Conservation (phyloP, 2,797 vertebrate genomes). For the Malacoraja senta region DNA sequence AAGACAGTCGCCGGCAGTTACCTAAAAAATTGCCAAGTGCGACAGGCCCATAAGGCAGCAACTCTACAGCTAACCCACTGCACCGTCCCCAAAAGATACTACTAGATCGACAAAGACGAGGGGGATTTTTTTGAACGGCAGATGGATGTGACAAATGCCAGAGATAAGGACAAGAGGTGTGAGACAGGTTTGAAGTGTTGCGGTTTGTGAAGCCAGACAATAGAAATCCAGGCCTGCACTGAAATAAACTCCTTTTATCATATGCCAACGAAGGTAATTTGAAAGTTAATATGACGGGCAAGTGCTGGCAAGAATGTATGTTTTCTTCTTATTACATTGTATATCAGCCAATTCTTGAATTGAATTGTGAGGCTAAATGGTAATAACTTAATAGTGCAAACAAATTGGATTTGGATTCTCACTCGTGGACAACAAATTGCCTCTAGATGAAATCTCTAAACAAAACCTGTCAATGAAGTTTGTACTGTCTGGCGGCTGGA, state of each 20-base stretch:
- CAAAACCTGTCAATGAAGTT: not conserved
- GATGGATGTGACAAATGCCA: too few species aligned
- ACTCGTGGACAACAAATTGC: slow-evolving; percentile 18
- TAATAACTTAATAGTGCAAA: slow-evolving; percentile 34
- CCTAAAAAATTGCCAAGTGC: too few species aligned
- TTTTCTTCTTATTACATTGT: slow-evolving; percentile 31
- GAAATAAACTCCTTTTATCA: slow-evolving; percentile 21
- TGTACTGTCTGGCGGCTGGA: not conserved
- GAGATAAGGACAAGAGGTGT: too few species aligned
- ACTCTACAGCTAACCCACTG: too few species aligned
- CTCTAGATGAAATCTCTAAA: slow-evolving; percentile 27
- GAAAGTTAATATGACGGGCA: slow-evolving; percentile 13
- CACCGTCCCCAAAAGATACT: not conserved
- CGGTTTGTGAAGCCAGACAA: too few species aligned
- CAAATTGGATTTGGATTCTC: slow-evolving; percentile 29
- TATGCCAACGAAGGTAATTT: slow-evolving; percentile 27
- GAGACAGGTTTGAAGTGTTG: too few species aligned
- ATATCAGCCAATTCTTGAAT: slow-evolving; percentile 30
- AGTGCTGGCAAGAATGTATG: slow-evolving; percentile 34
- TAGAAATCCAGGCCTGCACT: not conserved
- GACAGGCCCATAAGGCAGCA: too few species aligned
- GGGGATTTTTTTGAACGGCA: too few species aligned
- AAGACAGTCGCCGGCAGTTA: too few species aligned
- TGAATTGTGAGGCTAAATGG: slow-evolving; percentile 25
- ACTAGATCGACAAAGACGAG: not conserved